A percentile compares a stretch with the other conserved stretches of the same genome.
These are phyloP conservation scores for Drosophila limbata DNA, from an alignment of 2,888 invertebrate species.

Conservation along the genomic window DNA sequence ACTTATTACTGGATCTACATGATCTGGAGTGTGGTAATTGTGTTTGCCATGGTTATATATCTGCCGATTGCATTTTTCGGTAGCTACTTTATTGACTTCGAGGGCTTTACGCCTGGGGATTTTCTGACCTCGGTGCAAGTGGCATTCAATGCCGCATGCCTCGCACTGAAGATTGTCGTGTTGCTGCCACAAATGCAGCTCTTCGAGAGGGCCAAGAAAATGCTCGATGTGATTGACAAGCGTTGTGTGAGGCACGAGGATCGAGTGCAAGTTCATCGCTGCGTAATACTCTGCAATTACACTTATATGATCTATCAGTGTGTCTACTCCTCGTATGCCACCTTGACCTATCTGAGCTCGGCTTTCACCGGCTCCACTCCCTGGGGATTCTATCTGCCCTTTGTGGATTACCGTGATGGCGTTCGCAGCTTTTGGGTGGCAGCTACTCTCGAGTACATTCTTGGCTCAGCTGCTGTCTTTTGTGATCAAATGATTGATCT, in stretches of 20 bases:
- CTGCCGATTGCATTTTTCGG: slow-evolving; percentile 43
- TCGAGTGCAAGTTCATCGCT: slow-evolving; percentile 26
- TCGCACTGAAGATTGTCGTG: slow-evolving; percentile 7
- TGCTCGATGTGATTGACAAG: slow-evolving; percentile 43
- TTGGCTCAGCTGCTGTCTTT: not conserved
- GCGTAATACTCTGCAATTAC: slow-evolving; percentile 36
- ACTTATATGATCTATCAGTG: slow-evolving; percentile 32
- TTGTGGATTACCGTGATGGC: slow-evolving; percentile 31
- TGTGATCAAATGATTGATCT: slow-evolving; percentile 34
- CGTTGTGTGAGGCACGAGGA: slow-evolving; percentile 23
- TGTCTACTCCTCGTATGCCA: slow-evolving; percentile 18
- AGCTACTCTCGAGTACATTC: slow-evolving; percentile 11
- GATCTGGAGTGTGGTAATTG: not conserved
- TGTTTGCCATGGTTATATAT: slow-evolving; percentile 6
- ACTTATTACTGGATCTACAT: slow-evolving; percentile 9
- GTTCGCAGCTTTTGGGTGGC: slow-evolving; percentile 28
- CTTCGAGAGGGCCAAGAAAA: slow-evolving; percentile 31
- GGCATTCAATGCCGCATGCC: slow-evolving; percentile 28
- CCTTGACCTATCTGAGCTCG: slow-evolving; percentile 30
- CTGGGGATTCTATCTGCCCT: slow-evolving; percentile 51
- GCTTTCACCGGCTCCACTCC: slow-evolving; percentile 29
- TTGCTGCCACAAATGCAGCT: slow-evolving; percentile 25
- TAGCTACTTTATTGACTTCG: slow-evolving; percentile 35
- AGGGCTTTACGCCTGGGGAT: slow-evolving; percentile 26
- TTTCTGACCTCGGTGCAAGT: slow-evolving; percentile 48